These are phyloP conservation scores for Argyra leucocephala DNA, from an alignment of 2,888 invertebrate genomes.

Conservation along the genomic window DNA sequence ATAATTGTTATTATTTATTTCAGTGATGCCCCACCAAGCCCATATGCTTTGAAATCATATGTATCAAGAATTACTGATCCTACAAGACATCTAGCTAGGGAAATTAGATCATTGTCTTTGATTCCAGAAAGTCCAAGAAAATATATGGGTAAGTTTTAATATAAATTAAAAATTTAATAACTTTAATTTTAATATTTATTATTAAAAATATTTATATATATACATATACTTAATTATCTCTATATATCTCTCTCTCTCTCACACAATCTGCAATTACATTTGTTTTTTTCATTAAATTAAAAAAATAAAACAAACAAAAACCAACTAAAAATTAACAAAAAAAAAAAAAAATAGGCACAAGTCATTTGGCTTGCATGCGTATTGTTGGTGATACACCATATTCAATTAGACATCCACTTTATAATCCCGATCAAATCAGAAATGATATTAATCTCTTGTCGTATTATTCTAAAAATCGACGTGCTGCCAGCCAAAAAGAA, in stretches of 20 bases:
- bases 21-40: slow-evolving; percentile 42
- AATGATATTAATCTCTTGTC: slow-evolving; percentile 80
- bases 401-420: slow-evolving; percentile 62
- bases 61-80: slow-evolving; percentile 59
- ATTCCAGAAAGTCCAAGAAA: slow-evolving; percentile 60
- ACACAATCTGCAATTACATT: slow-evolving; percentile 15
- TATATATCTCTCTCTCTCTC: slow-evolving; percentile 10
- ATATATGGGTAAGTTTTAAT: slow-evolving; percentile 52
- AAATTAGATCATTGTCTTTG: slow-evolving; percentile 54
- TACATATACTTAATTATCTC: neutral
- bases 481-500: slow-evolving; percentile 51
- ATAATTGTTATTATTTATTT: slow-evolving; percentile 33
- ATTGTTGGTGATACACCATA: slow-evolving; percentile 74
- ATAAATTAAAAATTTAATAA: slow-evolving; percentile 15
- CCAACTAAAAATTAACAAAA: slow-evolving; percentile 23
- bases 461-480: slow-evolving; percentile 74
- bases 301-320: too few species aligned
- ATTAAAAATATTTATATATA: too few species aligned
- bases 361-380: slow-evolving; percentile 73
- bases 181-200: slow-evolving; percentile 11
- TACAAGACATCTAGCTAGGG: slow-evolving; percentile 52
- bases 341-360: slow-evolving; percentile 56
- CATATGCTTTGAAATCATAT: slow-evolving; percentile 54
- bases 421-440: slow-evolving; percentile 62
- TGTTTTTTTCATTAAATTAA: slow-evolving; percentile 11